Evolutionary conservation across 2,888 invertebrate species (phyloP).

Genomic region (Cheiracanthium punctorium): DNA sequence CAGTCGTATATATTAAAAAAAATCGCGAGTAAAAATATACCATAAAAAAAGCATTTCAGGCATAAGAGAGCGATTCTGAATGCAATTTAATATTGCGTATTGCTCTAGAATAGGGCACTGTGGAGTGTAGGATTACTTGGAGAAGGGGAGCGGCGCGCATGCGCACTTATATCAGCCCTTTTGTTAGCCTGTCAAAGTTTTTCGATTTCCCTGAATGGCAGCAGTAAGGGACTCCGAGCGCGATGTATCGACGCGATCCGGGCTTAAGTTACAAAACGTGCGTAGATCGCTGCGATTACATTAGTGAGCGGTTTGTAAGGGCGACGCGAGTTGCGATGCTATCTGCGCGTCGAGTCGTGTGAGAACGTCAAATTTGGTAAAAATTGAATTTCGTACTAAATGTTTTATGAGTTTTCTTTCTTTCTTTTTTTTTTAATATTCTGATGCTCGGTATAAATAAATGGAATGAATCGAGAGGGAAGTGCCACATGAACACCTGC

Average conservation of each 20-base stretch:
- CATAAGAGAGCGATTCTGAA: constrained; percentile 26
- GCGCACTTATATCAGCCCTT: constrained; percentile 31
- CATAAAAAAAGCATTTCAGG: constrained; percentile 25
- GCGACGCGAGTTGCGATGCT: constrained; percentile 22
- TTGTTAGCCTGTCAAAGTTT: constrained; percentile 67
- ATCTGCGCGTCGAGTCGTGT: constrained; percentile 43
- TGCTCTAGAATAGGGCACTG: constrained; percentile 56
- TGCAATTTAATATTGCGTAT: constrained; percentile 69
- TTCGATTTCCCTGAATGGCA: constrained; percentile 28
- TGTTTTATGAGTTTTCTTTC: constrained; percentile 39
- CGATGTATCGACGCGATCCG: constrained; percentile 24
- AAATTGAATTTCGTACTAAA: constrained; percentile 48
- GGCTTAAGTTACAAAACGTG: constrained; percentile 55
- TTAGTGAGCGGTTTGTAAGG: constrained; percentile 43
- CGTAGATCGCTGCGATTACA: constrained; percentile 51
- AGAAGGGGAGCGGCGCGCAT: constrained; percentile 28
- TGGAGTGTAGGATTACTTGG: constrained; percentile 64
- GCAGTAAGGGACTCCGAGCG: not conserved
- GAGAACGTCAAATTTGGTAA: constrained; percentile 42
- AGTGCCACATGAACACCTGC: constrained; percentile 42
- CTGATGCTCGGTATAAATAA: not conserved
- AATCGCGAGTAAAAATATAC: constrained; percentile 8
- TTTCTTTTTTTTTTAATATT: no score
- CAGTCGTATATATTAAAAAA: constrained; percentile 27
- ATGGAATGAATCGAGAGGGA: not conserved